phyloP scores from a whole-genome alignment of 2,113 vertebrate species.

The Erythrolamprus reginae region DNA sequence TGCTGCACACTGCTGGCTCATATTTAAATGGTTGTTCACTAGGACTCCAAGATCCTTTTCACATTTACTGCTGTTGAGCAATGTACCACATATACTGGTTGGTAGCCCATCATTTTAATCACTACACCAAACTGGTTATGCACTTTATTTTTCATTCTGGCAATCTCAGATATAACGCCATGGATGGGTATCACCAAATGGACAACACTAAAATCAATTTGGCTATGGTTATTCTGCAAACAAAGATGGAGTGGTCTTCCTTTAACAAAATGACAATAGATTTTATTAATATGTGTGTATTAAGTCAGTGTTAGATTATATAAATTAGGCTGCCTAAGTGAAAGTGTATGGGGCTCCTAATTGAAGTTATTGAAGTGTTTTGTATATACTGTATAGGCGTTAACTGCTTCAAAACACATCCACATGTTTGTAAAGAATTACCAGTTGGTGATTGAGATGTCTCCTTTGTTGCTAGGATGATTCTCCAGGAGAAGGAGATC shows the following conservation, averaged over 20 bases:
- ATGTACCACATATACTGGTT: too few species aligned
- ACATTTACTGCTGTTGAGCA: too few species aligned
- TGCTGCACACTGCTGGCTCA: too few species aligned
- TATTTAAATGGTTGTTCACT: too few species aligned
- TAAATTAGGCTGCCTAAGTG: background rate
- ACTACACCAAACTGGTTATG: background rate
- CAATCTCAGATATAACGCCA: background rate
- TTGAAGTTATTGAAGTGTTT: background rate
- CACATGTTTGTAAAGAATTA: background rate
- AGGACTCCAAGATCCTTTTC: too few species aligned
- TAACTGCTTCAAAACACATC: background rate
- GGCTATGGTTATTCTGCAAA: background rate
- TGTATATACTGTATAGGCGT: background rate
- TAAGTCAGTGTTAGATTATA: background rate
- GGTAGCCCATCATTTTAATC: background rate
- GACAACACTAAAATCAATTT: background rate
- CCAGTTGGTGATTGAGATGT: background rate
- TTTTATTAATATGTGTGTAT: background rate
- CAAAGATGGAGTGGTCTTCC: background rate
- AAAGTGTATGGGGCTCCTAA: background rate
- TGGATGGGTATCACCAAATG: background rate
- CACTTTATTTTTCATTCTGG: background rate
- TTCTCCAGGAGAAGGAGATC: constrained; percentile 79
- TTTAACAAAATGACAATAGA: background rate
- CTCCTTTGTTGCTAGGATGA: constrained; percentile 76